Evolutionary conservation across 2,113 vertebrate species (phyloP), one percentile per base, ranked within the genome.

Genomic region (Guaruba guarouba): DNA sequence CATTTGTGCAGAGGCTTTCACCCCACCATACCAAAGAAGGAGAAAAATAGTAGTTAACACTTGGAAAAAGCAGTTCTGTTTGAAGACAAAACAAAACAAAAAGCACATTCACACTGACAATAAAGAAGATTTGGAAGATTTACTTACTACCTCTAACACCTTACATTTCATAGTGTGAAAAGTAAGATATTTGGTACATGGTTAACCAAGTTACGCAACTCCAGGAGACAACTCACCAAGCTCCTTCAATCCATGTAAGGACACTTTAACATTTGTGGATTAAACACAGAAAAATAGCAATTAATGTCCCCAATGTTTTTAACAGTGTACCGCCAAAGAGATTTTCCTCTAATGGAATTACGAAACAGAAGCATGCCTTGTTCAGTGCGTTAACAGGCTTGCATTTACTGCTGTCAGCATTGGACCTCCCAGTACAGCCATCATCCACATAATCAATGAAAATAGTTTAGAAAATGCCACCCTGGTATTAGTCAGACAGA

Each of bases 331-430:
- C 78, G 41, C 76, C 61, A 48, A 91, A 96, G 91, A 55, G 27
- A 86, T 88, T 93, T 96, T 82, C 66, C 92, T 94, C 82, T 95
- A 95, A 92, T 51, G 61, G 86, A 97, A 92, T 93, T 93, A 85
- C 1, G 1, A 90, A 95, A 90, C 22, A 90, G 55, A 96, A 80
- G 59, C 73, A 66, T 51, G 52, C 57, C 90, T 95, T 91, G 69
- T 87, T 92, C 44, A 94, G 79, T 67, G 11, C 12, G 2, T 81
- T 88, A 92, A 88, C 75, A 96, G 85, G 95, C 46, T 63, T 91
- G 51, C 74, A 59, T 73, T 85, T 79, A 89, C 51, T 90, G 73
- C 49, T 88, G 67, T 77, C 61, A 86, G 48, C 33, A 46, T 35
- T 25, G 96, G 59, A 88, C 33, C 54, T 61, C 68, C 76, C 55